Evolutionary conservation across 2,113 vertebrate species (phyloP), one percentile per base, ranked within the genome.

Genomic region (Alexandromys fortis): DNA sequence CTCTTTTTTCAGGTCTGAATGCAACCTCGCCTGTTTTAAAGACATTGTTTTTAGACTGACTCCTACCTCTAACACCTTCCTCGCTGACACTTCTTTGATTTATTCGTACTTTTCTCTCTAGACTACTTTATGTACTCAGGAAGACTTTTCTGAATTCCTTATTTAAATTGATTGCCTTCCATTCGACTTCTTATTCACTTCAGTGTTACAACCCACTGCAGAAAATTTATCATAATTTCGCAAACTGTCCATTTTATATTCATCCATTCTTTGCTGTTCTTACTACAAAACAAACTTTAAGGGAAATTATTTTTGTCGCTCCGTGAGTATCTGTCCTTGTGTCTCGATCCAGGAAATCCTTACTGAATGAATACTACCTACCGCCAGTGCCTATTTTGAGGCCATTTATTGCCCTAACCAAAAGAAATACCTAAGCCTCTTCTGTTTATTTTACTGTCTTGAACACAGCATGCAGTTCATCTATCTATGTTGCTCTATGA

Each of bases 401-500:
- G n/a, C 90, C 67, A 78, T 81, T 77, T 96, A 12, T 93, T 21
- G 24, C 91, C 42, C 19, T 94, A 82, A 94, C 55, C n/a, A 94
- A 87, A 61, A 77, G 38, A 90, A 63, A 52, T 35, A 0, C 4
- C 1, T 55, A 78, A 75, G 0, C 0, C 3, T 49, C 42, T 7
- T 30, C 73, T 93, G 21, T 67, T 95, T 58, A 58, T 68, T 76
- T 95, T 52, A 90, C 11, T 92, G 82, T 2, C 33, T 90, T 55
- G 17, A 58, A 85, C 2, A 45, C 70, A 88, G n/a, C 45, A 22
- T 21, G 19, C 26, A 89, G 22, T 61, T 42, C 79, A 83, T 93
- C 90, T 65, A 83, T 93, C 90, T 65, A 68, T 89, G 55, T 89
- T 89, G 70, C 70, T 97, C 86, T 94, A 95, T 96, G 96, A 95